Percentiles rank a stretch among this genome's conserved stretches.
These are phyloP conservation scores for Lagria hirta DNA, from an alignment of 2,888 invertebrate genomes.

Conservation along the genomic window DNA sequence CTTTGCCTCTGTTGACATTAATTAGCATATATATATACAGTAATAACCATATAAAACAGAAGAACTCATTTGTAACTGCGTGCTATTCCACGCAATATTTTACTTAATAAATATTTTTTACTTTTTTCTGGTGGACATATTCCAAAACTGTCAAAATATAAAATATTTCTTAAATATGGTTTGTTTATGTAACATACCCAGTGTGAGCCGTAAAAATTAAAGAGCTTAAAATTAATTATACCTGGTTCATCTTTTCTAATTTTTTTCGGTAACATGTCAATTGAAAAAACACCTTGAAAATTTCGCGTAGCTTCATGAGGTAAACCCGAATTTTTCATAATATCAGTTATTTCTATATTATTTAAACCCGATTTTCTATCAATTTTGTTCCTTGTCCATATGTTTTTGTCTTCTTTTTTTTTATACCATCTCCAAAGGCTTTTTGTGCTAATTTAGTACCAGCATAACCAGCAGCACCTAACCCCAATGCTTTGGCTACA, in stretches of 20 bases:
- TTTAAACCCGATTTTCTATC: not conserved
- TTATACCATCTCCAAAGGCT: conserved; percentile 1
- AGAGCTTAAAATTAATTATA: not conserved
- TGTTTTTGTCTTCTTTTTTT: not conserved
- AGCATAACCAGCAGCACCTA: no score
- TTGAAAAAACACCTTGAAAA: conserved; percentile 1
- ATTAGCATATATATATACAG: conserved; percentile 8
- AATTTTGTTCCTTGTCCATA: conserved; percentile 1
- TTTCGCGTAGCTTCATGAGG: conserved; percentile 1
- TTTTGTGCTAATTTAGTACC: no score
- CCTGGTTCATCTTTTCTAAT: conserved; percentile 1
- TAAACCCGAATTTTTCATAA: conserved; percentile 1
- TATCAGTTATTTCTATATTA: conserved; percentile 1
- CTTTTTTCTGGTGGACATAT: not conserved
- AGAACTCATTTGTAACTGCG: conserved; percentile 4
- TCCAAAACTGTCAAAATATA: conserved; percentile 1
- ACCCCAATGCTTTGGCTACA: no score
- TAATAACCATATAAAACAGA: conserved; percentile 5
- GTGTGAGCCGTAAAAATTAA: not conserved
- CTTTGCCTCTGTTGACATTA: conserved; percentile 12
- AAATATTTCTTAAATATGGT: conserved; percentile 1
- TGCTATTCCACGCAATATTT: conserved; percentile 6
- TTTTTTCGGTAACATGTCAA: conserved; percentile 1
- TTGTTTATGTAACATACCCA: conserved; percentile 1
- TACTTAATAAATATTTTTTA: no score